phyloP scores from a whole-genome alignment of 2,113 vertebrate genomes.

The Daphoenositta chrysoptera region DNA sequence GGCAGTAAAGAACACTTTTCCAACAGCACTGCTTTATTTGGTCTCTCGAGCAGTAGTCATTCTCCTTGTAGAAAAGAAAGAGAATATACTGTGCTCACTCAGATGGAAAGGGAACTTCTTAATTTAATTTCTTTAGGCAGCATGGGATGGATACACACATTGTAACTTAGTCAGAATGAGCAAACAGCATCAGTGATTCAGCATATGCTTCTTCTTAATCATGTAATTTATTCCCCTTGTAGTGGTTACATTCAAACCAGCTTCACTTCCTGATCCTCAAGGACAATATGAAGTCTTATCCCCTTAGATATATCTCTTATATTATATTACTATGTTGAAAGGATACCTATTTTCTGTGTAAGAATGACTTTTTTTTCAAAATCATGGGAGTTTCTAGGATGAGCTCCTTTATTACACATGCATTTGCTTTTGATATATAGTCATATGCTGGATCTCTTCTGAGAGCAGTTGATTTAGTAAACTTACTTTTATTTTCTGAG shows the following conservation, averaged over 20 bases:
- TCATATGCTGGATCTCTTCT: background rate
- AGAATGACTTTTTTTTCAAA: background rate
- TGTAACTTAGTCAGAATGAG: background rate
- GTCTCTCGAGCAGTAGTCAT: background rate
- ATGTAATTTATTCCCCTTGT: background rate
- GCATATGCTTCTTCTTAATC: background rate
- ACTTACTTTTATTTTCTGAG: background rate
- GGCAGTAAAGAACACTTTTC: background rate
- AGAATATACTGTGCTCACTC: background rate
- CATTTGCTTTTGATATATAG: background rate
- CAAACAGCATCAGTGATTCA: background rate
- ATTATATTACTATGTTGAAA: background rate
- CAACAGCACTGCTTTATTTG: background rate
- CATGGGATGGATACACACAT: background rate
- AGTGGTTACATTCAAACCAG: background rate
- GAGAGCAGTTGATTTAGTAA: background rate
- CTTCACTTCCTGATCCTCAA: background rate
- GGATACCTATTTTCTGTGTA: background rate
- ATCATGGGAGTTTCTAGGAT: background rate
- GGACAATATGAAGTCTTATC: background rate
- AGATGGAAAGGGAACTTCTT: background rate
- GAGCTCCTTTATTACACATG: background rate
- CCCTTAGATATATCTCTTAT: background rate
- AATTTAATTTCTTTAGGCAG: background rate
- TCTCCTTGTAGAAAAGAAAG: background rate